Conservation (phyloP, 2,113 vertebrate genomes). For the Xyrauchen texanus region DNA sequence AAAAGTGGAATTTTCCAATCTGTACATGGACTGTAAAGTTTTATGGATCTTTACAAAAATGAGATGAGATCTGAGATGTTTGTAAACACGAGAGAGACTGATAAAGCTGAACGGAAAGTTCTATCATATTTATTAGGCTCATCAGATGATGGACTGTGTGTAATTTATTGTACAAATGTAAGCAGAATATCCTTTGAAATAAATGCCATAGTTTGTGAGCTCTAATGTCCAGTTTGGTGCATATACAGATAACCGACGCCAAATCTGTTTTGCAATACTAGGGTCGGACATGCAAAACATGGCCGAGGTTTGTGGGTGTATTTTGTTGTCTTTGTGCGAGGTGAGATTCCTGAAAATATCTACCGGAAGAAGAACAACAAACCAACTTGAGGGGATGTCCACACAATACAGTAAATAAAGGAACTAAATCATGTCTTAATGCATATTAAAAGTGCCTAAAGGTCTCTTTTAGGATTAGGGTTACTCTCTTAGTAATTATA, state of each 20-base stretch:
- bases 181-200: constrained; percentile 97
- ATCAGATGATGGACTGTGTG: constrained; percentile 93
- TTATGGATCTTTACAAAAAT: constrained; percentile 79
- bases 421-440: too few species aligned
- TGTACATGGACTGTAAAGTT: constrained; percentile 91
- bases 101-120: constrained; percentile 88
- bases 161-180: constrained; percentile 99
- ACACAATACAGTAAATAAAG: too few species aligned
- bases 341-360: too few species aligned
- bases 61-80: constrained; percentile 61
- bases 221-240: constrained; percentile 65
- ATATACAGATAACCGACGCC: not conserved
- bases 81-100: constrained; percentile 68
- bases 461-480: too few species aligned
- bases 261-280: not conserved
- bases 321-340: too few species aligned
- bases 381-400: too few species aligned
- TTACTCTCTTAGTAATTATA: too few species aligned
- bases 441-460: too few species aligned
- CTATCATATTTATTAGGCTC: constrained; percentile 98
- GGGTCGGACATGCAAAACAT: too few species aligned
- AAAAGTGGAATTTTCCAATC: constrained; percentile 65
- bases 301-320: too few species aligned
- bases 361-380: too few species aligned
- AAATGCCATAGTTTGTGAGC: constrained; percentile 99